phyloP scores from a whole-genome alignment of 1,140 invertebrate genomes.

The Lepidurus couesii region DNA sequence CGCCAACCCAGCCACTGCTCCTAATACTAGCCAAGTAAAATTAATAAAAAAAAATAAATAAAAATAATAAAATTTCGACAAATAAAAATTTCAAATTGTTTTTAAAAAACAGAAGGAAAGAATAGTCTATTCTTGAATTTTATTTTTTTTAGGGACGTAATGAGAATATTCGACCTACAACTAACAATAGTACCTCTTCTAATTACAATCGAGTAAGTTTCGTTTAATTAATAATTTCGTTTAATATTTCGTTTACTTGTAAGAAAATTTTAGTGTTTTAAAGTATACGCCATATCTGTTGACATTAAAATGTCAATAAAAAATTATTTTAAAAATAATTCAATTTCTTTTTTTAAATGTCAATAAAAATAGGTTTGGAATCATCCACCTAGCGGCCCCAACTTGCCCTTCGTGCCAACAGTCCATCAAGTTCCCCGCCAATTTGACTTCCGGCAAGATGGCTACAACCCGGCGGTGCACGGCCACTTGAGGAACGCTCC shows the following conservation, averaged over 20 bases:
- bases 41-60: background rate
- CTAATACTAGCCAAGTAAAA: background rate
- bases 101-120: background rate
- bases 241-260: no score
- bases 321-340: background rate
- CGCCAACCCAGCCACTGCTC: background rate
- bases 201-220: background rate
- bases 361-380: background rate
- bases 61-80: background rate
- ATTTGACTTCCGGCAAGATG: background rate
- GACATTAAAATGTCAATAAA: background rate
- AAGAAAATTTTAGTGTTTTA: no score
- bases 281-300: no score
- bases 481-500: background rate
- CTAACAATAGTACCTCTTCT: no score
- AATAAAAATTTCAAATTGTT: no score
- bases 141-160: no score
- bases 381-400: background rate
- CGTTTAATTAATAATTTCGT: background rate
- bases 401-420: background rate
- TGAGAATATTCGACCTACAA: no score
- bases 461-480: background rate
- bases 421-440: background rate
- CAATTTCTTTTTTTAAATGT: background rate
- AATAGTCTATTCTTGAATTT: no score